phyloP scores from a whole-genome alignment of 2,888 invertebrate species.

The Cremastobaeus sp. region DNA sequence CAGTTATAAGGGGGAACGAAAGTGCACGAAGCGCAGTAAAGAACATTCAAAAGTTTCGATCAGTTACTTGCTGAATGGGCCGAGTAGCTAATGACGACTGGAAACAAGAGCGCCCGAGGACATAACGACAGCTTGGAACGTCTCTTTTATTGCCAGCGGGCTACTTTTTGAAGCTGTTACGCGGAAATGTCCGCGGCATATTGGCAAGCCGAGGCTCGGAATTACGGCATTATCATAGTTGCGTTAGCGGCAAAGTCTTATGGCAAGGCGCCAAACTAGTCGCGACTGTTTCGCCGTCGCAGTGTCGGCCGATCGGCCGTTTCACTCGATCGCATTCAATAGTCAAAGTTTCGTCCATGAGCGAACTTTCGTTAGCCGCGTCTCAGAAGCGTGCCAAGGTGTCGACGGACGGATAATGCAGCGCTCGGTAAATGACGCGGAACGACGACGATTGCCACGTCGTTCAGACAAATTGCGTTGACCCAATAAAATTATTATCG shows the following conservation, averaged over 20 bases:
- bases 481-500: constrained; percentile 55
- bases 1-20: constrained; percentile 58
- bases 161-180: constrained; percentile 73
- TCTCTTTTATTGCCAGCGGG: constrained; percentile 72
- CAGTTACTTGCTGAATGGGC: constrained; percentile 49
- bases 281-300: constrained; percentile 65
- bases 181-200: constrained; percentile 75
- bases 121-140: constrained; percentile 64
- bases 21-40: constrained; percentile 23
- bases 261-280: constrained; percentile 68
- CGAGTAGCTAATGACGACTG: constrained; percentile 54
- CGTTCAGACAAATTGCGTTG: constrained; percentile 47
- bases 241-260: constrained; percentile 70
- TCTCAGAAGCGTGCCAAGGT: constrained; percentile 60
- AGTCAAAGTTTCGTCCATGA: constrained; percentile 72
- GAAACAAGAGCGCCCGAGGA: constrained; percentile 49
- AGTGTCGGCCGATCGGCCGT: constrained; percentile 66
- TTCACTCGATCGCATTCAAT: constrained; percentile 77
- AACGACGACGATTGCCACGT: constrained; percentile 38
- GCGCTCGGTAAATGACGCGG: constrained; percentile 43
- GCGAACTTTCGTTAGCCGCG: constrained; percentile 58
- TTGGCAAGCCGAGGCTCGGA: constrained; percentile 73
- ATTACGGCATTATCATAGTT: constrained; percentile 72
- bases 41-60: constrained; percentile 57
- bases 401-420: constrained; percentile 50